These are phyloP conservation scores for Pristionchus exspectatus DNA, from an alignment of 2,888 invertebrate species.

Conservation along the genomic window DNA sequence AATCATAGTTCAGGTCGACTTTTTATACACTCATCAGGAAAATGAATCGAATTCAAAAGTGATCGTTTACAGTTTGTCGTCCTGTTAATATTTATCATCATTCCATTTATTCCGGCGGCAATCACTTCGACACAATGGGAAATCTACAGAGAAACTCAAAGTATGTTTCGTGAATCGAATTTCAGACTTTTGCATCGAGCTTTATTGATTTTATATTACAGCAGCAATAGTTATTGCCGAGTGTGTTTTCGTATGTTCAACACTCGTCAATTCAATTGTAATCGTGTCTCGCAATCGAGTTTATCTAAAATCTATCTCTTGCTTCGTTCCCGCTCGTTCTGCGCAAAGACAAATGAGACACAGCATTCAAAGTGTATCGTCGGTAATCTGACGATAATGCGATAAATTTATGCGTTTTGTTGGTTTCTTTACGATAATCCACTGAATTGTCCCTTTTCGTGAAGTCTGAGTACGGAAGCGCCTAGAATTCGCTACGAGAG, in stretches of 20 bases:
- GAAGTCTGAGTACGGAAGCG: no score
- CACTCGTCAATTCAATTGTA: neutral
- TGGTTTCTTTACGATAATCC: no score
- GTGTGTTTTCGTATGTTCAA: neutral
- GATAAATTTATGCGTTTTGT: no score
- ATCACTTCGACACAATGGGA: neutral
- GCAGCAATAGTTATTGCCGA: neutral
- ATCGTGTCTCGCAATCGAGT: neutral
- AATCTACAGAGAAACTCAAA: neutral
- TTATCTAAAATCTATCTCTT: neutral
- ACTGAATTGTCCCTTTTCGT: no score
- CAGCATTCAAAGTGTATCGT: conserved; percentile 1
- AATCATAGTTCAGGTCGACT: neutral
- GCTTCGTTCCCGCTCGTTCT: neutral
- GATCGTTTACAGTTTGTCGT: neutral
- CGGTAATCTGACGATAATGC: neutral
- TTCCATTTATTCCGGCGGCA: neutral
- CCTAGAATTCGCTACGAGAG: no score
- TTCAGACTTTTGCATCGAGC: neutral
- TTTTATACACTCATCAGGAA: no score
- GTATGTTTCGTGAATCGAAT: neutral
- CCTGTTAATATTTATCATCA: neutral
- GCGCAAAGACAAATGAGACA: neutral
- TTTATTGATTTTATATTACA: neutral
- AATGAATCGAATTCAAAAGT: no score